phyloP scores from a whole-genome alignment of 1,140 invertebrate species.

The Vanessa tameamea region DNA sequence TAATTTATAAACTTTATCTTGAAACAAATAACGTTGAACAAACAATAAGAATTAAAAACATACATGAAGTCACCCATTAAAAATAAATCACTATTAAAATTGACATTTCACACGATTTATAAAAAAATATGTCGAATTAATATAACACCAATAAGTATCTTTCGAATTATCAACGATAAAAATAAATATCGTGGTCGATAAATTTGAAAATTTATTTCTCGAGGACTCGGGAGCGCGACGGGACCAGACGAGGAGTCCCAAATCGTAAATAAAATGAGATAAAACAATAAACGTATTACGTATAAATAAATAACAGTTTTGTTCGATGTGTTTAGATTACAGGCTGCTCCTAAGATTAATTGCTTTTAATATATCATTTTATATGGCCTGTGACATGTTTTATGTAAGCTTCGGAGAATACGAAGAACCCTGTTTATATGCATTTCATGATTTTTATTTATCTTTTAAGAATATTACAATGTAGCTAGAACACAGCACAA shows the following conservation, averaged over 20 bases:
- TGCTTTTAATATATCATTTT: constrained; percentile 35
- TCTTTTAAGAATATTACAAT: neutral
- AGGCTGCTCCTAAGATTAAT: constrained; percentile 50
- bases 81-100: constrained; percentile 74
- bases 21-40: neutral
- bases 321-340: constrained; percentile 63
- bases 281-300: constrained; percentile 79
- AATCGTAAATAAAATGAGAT: constrained; percentile 76
- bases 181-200: constrained; percentile 63
- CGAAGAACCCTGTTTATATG: constrained; percentile 24
- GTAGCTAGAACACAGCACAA: neutral
- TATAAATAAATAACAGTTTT: constrained; percentile 77
- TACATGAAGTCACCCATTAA: constrained; percentile 18
- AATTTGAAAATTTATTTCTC: constrained; percentile 72
- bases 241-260: constrained; percentile 49
- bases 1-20: neutral
- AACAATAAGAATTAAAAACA: constrained; percentile 18
- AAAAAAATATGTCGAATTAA: constrained; percentile 65
- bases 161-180: constrained; percentile 64
- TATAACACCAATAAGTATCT: constrained; percentile 61
- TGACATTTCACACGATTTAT: constrained; percentile 70
- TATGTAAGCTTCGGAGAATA: constrained; percentile 27
- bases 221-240: constrained; percentile 55
- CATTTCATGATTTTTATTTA: constrained; percentile 23
- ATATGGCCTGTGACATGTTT: constrained; percentile 28